Evolutionary conservation across 2,888 invertebrate genomes (phyloP), one percentile per base, ranked within the genome.

Genomic region (Dicycla oo): DNA sequence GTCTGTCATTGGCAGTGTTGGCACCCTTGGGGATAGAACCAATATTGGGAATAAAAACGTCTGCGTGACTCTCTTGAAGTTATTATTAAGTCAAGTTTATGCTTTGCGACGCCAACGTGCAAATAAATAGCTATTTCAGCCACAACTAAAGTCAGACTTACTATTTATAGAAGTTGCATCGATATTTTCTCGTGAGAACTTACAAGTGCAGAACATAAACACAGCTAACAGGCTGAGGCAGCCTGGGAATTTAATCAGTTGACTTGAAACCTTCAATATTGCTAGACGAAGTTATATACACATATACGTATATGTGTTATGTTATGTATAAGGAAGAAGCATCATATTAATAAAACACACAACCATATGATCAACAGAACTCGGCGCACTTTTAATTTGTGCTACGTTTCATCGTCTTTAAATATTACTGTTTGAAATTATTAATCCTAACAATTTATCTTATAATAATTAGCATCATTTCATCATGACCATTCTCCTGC

Each of bases 161-260:
- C 38, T 47, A 54, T 54, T 54, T 30, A 47, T 53, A 72, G 40
- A 11, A 11, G 7, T 49, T 45, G n/a, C 15, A 49, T 61, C 54
- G 72, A 62, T 62, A 56, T 73, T 56, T n/a, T 23, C 49, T 65
- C 20, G 65, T 74, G 73, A 73, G 74, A 73, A 58, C 38, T 0
- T 15, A 65, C 73, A 74, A 74, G 45, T 73, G 74, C 58, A 30
- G 11, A 23, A 34, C 18, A n/a, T n/a, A n/a, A 71, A 13, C 45
- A 2, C n/a, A 45, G 47, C 34, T 20, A 20, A 23, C 18, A 20
- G 30, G 7, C 15, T 20, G 15, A 30, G 30, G 43, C 0, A 54
- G 49, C 49, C 5, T 73, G 73, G 2, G 74, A 65, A 3, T 58
- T 6, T 1, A 45, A 20, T 15, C 73, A 73, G 26, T 57, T 73